Conservation (phyloP, 2,113 vertebrate genomes). For the Condylura cristata region DNA sequence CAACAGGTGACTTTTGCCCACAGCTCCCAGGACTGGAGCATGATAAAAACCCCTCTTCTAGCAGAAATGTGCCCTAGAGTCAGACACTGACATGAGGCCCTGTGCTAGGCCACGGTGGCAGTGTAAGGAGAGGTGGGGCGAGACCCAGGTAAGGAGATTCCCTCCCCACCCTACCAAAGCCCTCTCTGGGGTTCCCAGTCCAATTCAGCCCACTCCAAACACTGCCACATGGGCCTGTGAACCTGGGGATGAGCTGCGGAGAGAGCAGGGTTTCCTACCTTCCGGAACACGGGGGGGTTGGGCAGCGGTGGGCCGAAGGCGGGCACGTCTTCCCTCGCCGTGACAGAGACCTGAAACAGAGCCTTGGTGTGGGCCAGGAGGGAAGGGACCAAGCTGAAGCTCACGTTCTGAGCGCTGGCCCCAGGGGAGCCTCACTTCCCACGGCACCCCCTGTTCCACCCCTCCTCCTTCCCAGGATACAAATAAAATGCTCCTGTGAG, state of each 20-base stretch:
- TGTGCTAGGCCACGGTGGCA: not conserved
- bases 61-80: not conserved
- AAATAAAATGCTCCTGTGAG: not conserved
- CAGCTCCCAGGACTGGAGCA: not conserved
- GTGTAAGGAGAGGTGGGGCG: not conserved
- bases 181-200: not conserved
- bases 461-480: not conserved
- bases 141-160: not conserved
- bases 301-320: constrained; percentile 93
- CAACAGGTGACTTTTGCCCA: not conserved
- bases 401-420: rapidly evolving
- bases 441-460: not conserved
- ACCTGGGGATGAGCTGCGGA: rapidly evolving
- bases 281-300: constrained; percentile 91
- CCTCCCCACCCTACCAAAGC: not conserved
- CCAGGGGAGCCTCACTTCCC: not conserved
- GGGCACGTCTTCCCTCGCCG: constrained; percentile 95
- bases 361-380: not conserved
- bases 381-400: not conserved
- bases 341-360: constrained; percentile 92
- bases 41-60: not conserved
- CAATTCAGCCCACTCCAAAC: not conserved
- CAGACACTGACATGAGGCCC: not conserved
- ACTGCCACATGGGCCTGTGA: rapidly evolving
- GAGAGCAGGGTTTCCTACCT: constrained; percentile 83